Conservation (phyloP, 2,888 invertebrate genomes). For the Agrochola lychnidis region DNA sequence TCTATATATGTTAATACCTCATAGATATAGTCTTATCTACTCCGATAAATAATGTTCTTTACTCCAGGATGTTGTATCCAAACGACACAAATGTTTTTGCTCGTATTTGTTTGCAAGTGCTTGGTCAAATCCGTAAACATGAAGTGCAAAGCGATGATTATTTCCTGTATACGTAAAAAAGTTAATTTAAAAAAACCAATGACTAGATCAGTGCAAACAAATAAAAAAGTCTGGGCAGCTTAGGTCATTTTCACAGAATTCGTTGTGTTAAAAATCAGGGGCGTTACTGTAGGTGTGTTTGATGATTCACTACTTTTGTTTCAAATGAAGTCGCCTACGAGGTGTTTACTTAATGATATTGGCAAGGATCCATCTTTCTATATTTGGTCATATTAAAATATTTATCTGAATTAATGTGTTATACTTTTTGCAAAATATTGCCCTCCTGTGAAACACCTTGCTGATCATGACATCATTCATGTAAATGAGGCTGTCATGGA, state of each 20-base stretch:
- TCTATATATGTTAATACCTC: slow-evolving; percentile 33
- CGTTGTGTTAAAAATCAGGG: slow-evolving; percentile 47
- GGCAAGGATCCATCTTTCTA: slow-evolving; percentile 27
- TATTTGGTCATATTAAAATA: slow-evolving; percentile 38
- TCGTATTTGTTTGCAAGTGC: slow-evolving; percentile 3
- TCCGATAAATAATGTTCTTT: slow-evolving; percentile 40
- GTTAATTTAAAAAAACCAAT: slow-evolving; percentile 47
- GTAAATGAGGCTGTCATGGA: slow-evolving; percentile 71
- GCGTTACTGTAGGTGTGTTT: slow-evolving; percentile 56
- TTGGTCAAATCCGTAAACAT: slow-evolving; percentile 12
- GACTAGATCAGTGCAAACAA: slow-evolving; percentile 47
- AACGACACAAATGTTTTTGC: slow-evolving; percentile 5
- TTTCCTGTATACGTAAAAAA: slow-evolving; percentile 53
- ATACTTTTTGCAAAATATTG: slow-evolving; percentile 22
- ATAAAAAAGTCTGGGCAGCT: slow-evolving; percentile 53
- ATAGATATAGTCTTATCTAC: slow-evolving; percentile 51
- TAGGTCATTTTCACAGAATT: slow-evolving; percentile 57
- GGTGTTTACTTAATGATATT: slow-evolving; percentile 19
- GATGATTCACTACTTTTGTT: slow-evolving; percentile 65
- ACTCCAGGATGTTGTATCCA: slow-evolving; percentile 53
- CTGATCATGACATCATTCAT: slow-evolving; percentile 74
- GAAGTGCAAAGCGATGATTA: slow-evolving; percentile 35
- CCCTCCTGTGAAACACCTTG: slow-evolving; percentile 7
- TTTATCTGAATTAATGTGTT: slow-evolving; percentile 28
- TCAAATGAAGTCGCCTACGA: slow-evolving; percentile 44